A percentile compares a stretch with the other conserved stretches of the same genome.
Evolutionary conservation across 1,140 invertebrate species (phyloP).

Genomic region (Sitophilus oryzae): DNA sequence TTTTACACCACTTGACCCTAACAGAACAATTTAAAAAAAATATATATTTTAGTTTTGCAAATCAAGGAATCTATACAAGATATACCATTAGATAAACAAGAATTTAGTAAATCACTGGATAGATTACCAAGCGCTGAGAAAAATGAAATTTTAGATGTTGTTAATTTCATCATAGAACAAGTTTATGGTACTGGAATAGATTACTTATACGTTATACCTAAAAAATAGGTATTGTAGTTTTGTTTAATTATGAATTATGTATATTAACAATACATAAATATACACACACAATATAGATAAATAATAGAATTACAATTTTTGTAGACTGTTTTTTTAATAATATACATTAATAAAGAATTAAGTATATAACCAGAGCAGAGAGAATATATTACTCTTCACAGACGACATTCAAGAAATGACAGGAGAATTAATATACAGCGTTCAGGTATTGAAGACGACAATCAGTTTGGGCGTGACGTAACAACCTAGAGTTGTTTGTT

Average conservation of each 20-base stretch:
- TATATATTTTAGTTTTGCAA: slow-evolving; percentile 9
- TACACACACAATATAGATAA: too few relatives aligned
- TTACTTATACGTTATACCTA: slow-evolving; percentile 24
- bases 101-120: slow-evolving; percentile 19
- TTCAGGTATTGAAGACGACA: too few relatives aligned
- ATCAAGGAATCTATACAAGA: slow-evolving; percentile 15
- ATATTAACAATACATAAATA: too few relatives aligned
- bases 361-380: too few relatives aligned
- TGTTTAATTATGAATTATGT: neutral
- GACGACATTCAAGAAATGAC: too few relatives aligned
- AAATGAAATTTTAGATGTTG: slow-evolving; percentile 23
- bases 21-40: neutral
- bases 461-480: too few relatives aligned
- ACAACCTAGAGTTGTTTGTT: too few relatives aligned
- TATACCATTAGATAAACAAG: slow-evolving; percentile 20
- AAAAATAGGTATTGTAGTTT: neutral
- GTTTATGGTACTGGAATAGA: slow-evolving; percentile 35
- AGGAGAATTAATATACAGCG: too few relatives aligned
- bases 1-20: neutral
- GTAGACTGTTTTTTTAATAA: too few relatives aligned
- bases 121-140: slow-evolving; percentile 16
- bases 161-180: slow-evolving; percentile 29
- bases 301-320: too few relatives aligned
- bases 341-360: too few relatives aligned
- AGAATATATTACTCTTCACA: too few relatives aligned